Base-by-base conservation (phyloP, 2,113 vertebrate species). In the Oreochromis spilurus region DNA sequence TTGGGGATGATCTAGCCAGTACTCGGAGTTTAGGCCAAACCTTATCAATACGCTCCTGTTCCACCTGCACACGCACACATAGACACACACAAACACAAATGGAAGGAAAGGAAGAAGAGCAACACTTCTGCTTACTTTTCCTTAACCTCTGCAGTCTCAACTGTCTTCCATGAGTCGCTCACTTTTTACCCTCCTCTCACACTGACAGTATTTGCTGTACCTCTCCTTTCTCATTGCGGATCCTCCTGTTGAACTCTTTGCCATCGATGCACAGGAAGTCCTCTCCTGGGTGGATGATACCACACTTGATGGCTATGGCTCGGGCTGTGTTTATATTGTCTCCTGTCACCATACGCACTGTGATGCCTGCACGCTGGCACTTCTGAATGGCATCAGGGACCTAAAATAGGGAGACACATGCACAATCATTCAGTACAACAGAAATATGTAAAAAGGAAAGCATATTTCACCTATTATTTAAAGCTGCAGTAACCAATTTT, bases 311-410 rank as follows among this genome's bases (percentile, higher is more conserved):
- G 90, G 99, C 99, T 40, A 99, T 99, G 92, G 99, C 99, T 70
- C 99, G 96, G 43, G 98, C 99, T 1, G 99, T 99, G 95, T 99
- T 99, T 91, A 99, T 99, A 93, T 99, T 99, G 96, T 99, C 99
- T 13, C 99, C 99, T 0, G 99, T 99, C 84, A 99, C 99, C 99
- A 99, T 99, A 62, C 99, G 97, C 77, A 99, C 99, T 0, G 98
- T 99, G 93, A 99, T 99, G 87, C 99, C 99, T 2, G 98, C 98
- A 16, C 97, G 96, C 96, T 99, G 98, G 96, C 99, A 99, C 94
- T 97, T 99, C 90, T 91, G 95, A 91, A 99, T 99, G 94, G 98
- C 99, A 86, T 99, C 98, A 2, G 98, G 99, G 57, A 99, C 99
- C 98, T 99, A 90, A 90, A 24, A 70, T 26, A 58, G 83, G 9